phyloP scores from a whole-genome alignment of 2,113 vertebrate genomes.

The Cebus imitator region DNA sequence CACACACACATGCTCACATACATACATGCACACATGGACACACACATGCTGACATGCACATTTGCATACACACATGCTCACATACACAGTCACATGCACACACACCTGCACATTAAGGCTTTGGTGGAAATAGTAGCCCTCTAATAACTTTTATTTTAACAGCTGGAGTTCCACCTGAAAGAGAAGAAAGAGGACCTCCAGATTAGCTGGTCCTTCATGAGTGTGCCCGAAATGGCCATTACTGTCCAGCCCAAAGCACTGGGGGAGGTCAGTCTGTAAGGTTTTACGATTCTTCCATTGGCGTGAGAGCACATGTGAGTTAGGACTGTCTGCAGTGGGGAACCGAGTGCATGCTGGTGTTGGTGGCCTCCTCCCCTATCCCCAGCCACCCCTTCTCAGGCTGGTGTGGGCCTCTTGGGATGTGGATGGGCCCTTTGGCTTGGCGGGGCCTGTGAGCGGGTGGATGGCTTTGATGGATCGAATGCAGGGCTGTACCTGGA shows the following conservation, averaged over 20 bases:
- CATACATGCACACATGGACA: too few relatives aligned
- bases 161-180: slow-evolving; percentile 92
- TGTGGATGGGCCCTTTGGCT: background rate
- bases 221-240: slow-evolving; percentile 72
- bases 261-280: slow-evolving; percentile 80
- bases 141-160: background rate
- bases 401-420: background rate
- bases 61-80: background rate
- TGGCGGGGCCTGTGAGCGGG: background rate
- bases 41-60: too few relatives aligned
- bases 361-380: background rate
- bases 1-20: too few relatives aligned
- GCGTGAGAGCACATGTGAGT: rapidly evolving
- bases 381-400: background rate
- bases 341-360: rapidly evolving
- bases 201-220: slow-evolving; percentile 88
- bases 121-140: background rate
- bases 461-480: too few relatives aligned
- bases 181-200: slow-evolving; percentile 88
- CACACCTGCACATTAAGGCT: background rate
- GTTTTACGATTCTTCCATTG: rapidly evolving
- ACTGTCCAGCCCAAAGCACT: slow-evolving; percentile 76
- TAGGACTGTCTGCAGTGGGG: background rate
- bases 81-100: background rate
- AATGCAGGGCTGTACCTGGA: background rate